These are phyloP conservation scores for Andrena haemorrhoa DNA, from an alignment of 2,888 invertebrate species.

Conservation along the genomic window DNA sequence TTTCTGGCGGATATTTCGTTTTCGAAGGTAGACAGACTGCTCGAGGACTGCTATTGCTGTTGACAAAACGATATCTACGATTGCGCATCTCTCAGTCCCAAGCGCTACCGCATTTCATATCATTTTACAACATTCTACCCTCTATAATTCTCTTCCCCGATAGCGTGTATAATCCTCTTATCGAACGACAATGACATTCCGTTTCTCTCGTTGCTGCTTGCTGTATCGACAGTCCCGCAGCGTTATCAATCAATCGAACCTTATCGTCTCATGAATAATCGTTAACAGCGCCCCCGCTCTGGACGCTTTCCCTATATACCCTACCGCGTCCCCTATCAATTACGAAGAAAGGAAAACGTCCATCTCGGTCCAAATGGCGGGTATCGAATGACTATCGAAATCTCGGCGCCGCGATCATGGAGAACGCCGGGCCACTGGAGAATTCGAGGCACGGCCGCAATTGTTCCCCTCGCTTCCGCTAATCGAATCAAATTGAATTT, in stretches of 20 bases:
- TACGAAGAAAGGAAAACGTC: neutral
- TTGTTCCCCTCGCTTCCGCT: slow-evolving; percentile 68
- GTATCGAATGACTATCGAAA: slow-evolving; percentile 49
- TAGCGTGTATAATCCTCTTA: no score
- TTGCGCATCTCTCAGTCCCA: neutral
- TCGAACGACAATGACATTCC: no score
- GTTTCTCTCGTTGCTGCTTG: no score
- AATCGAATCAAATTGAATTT: slow-evolving; percentile 81
- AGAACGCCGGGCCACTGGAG: slow-evolving; percentile 61
- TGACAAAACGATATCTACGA: no score
- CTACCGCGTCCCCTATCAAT: neutral
- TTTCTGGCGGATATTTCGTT: neutral
- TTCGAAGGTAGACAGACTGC: neutral
- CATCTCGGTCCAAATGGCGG: slow-evolving; percentile 12
- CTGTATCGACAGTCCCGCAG: no score
- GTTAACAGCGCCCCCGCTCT: no score
- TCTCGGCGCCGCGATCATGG: slow-evolving; percentile 53
- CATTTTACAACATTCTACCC: no score
- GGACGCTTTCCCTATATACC: no score
- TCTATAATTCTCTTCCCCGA: no score
- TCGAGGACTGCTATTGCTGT: neutral
- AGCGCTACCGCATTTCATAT: neutral
- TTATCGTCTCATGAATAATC: no score
- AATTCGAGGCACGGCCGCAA: slow-evolving; percentile 75
- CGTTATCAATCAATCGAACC: no score